Conservation (phyloP, 2,888 invertebrate genomes). For the Tenthredo notha region DNA sequence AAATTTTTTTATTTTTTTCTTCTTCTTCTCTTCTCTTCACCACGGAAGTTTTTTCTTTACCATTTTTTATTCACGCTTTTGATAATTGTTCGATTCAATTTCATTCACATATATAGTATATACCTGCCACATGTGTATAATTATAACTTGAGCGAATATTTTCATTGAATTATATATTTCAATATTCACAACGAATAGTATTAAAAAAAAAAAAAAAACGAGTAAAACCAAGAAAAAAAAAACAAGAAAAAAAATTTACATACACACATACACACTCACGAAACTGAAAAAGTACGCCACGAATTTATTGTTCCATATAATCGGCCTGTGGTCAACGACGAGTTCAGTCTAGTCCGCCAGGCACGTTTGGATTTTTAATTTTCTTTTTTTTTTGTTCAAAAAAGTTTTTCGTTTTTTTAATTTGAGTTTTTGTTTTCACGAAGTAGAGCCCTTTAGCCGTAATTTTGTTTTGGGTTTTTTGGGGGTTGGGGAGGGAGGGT, state of each 20-base stretch:
- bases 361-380: constrained; percentile 47
- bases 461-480: constrained; percentile 62
- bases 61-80: too few species aligned
- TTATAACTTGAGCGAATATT: too few species aligned
- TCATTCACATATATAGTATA: too few species aligned
- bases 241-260: not conserved
- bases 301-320: constrained; percentile 16
- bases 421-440: constrained; percentile 26
- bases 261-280: not conserved
- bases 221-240: not conserved
- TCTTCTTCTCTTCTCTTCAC: not conserved
- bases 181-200: too few species aligned
- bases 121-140: too few species aligned
- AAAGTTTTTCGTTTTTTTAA: constrained; percentile 55
- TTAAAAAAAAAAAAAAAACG: not conserved
- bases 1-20: not conserved
- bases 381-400: not conserved
- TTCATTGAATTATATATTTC: too few species aligned
- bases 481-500: constrained; percentile 32
- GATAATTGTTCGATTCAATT: too few species aligned
- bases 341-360: constrained; percentile 42
- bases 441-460: constrained; percentile 69
- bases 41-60: too few species aligned
- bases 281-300: constrained; percentile 23
- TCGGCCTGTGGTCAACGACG: constrained; percentile 46